Conservation (phyloP, 2,888 invertebrate genomes). For the Odontothrips loti region DNA sequence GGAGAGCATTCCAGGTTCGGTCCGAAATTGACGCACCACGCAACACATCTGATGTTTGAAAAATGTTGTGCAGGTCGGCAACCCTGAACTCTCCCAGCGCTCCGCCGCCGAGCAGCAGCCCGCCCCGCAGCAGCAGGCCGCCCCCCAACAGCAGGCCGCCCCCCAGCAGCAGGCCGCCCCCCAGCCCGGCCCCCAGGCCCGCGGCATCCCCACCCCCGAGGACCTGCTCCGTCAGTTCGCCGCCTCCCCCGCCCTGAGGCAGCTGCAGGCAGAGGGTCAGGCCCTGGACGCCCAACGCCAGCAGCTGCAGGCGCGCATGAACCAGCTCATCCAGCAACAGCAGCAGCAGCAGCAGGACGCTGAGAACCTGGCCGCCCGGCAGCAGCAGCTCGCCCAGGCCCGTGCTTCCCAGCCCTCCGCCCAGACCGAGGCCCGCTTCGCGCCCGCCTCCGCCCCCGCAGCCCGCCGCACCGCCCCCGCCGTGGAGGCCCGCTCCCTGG, state of each 20-base stretch:
- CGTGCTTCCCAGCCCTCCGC: conserved; percentile 32
- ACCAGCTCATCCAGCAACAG: conserved; percentile 33
- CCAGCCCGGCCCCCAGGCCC: conserved; percentile 30
- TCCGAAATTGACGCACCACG: not conserved
- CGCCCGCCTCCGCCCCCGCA: conserved; percentile 37
- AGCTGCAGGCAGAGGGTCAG: conserved; percentile 28
- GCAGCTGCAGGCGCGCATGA: conserved; percentile 27
- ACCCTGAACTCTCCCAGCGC: not conserved
- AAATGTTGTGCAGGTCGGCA: not conserved
- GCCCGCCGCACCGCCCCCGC: conserved; percentile 40
- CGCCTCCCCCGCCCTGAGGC: conserved; percentile 6
- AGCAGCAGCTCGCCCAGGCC: conserved; percentile 33
- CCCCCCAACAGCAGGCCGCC: conserved; percentile 29
- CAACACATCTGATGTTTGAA: not conserved
- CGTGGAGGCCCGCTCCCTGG: conserved; percentile 39
- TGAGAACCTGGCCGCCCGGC: conserved; percentile 27
- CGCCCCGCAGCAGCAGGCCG: too few species aligned
- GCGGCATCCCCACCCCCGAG: conserved; percentile 27
- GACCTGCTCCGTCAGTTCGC: conserved; percentile 13
- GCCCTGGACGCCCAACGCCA: conserved; percentile 32
- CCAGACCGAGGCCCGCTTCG: conserved; percentile 37
- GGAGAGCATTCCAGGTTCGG: too few species aligned
- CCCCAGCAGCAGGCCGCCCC: conserved; percentile 31
- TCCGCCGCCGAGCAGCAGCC: not conserved
- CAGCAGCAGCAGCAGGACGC: conserved; percentile 31